Base-by-base conservation (phyloP, 1,140 invertebrate species). In the Calephelis virginiensis region DNA sequence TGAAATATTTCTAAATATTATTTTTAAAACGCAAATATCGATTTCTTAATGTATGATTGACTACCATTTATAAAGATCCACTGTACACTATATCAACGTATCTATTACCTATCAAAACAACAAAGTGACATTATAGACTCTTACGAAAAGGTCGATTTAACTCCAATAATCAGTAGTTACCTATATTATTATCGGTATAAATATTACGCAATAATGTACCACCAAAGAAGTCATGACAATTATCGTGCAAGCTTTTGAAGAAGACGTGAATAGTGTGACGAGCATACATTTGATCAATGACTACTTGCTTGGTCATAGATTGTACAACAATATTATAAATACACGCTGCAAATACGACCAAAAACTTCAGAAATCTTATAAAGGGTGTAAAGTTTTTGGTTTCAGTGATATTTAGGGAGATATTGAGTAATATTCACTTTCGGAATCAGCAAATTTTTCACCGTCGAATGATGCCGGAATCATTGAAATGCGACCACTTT, bases 211-310 rank as follows among this genome's bases (percentile, higher is more conserved):
- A 56, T 56, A 76, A 75, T 79, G 74, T 74, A 73, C 69, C 68
- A 74, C 76, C 72, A 74, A 73, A 70, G 66, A 73, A 67, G 71
- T 84, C 81, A 78, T 85, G 84, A 86, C 79, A 83, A 71, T 68
- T 71, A 78, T 71, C 68, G 71, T 66, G 47, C 9, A 28, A 63
- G 70, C 70, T 69, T 72, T 67, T 70, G 64, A 70, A 74, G 53
- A 74, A 73, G 75, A 80, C 79, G 48, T 14, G 61, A 64, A 37
- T 17, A 74, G 50, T 77, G 70, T 66, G 70, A 76, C 68, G 61
- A 73, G 67, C 70, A 66, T 73, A 64, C 14, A 14, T 53, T 53
- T 7, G 50, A 28, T 11, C 17, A 28, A 53, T 10, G 2, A 53
- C 28, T 9, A 53, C 9, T 12, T 11, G 17, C 10, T 28, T 17